Evolutionary conservation across 1,140 invertebrate genomes (phyloP).

Genomic region (Saccostrea echinata): DNA sequence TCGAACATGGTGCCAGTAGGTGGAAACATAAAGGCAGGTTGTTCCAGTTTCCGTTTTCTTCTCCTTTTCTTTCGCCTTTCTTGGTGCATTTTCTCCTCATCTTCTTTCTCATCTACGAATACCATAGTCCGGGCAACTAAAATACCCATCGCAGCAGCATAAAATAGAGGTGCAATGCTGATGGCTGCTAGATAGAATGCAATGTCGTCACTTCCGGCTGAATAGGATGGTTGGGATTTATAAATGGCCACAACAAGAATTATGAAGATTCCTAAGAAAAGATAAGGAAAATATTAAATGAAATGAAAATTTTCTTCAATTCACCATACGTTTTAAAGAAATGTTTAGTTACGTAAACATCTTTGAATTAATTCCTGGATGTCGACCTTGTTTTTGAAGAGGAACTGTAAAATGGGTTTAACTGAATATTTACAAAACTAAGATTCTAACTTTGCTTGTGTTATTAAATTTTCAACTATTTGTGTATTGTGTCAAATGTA

Average conservation of each 20-base stretch:
- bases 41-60: not conserved
- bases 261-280: not conserved
- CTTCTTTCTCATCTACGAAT: constrained; percentile 1
- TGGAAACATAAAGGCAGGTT: constrained; percentile 15
- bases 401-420: too few relatives aligned
- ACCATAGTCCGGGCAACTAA: not conserved
- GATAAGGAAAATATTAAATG: not conserved
- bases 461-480: too few relatives aligned
- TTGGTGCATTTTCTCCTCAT: constrained; percentile 10
- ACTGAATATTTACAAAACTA: too few relatives aligned
- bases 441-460: too few relatives aligned
- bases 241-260: not conserved
- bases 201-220: constrained; percentile 9
- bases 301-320: too few relatives aligned
- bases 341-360: too few relatives aligned
- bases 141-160: not conserved
- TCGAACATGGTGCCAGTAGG: not conserved
- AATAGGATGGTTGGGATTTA: not conserved
- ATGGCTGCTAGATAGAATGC: not conserved
- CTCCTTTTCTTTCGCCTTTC: not conserved
- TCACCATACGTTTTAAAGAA: too few relatives aligned
- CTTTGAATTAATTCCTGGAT: too few relatives aligned
- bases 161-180: not conserved
- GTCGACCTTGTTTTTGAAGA: too few relatives aligned
- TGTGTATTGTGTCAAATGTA: too few relatives aligned